These are phyloP conservation scores for Teleogryllus oceanicus DNA, from an alignment of 2,888 invertebrate genomes.

Conservation along the genomic window DNA sequence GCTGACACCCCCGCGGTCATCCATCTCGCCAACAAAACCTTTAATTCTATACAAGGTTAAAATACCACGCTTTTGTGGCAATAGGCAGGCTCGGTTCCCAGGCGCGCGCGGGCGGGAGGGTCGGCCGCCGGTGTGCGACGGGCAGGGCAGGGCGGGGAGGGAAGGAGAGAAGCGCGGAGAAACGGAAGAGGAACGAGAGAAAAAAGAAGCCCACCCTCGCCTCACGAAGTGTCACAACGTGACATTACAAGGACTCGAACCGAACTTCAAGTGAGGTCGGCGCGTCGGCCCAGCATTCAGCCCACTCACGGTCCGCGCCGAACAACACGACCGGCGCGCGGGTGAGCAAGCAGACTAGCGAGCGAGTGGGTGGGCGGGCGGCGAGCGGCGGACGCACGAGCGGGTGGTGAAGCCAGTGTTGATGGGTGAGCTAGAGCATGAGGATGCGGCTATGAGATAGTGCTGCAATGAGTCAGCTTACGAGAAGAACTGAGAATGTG, in stretches of 20 bases:
- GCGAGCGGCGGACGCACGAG: no score
- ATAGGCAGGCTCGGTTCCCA: neutral
- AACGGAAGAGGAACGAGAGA: neutral
- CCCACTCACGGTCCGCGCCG: neutral
- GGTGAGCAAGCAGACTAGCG: no score
- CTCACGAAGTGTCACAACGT: slow-evolving; percentile 12
- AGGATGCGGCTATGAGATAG: no score
- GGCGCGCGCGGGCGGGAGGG: neutral
- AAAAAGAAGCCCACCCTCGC: neutral
- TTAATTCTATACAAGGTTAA: slow-evolving; percentile 18
- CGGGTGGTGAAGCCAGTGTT: no score
- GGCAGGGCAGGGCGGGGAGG: neutral
- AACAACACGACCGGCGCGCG: no score
- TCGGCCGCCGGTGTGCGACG: no score
- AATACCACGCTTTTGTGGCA: slow-evolving; percentile 9
- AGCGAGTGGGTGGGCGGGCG: no score
- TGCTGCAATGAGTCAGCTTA: no score
- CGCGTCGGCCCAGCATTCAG: neutral
- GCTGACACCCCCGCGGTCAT: neutral
- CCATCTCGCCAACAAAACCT: slow-evolving; percentile 18
- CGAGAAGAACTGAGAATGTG: no score
- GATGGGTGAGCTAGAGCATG: no score
- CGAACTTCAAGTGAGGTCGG: neutral
- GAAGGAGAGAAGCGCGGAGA: neutral
- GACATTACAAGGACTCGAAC: slow-evolving; percentile 1